Percentiles rank a stretch among this genome's conserved stretches.
Evolutionary conservation across 2,113 vertebrate genomes (phyloP).

Genomic region (Eolophus roseicapilla): DNA sequence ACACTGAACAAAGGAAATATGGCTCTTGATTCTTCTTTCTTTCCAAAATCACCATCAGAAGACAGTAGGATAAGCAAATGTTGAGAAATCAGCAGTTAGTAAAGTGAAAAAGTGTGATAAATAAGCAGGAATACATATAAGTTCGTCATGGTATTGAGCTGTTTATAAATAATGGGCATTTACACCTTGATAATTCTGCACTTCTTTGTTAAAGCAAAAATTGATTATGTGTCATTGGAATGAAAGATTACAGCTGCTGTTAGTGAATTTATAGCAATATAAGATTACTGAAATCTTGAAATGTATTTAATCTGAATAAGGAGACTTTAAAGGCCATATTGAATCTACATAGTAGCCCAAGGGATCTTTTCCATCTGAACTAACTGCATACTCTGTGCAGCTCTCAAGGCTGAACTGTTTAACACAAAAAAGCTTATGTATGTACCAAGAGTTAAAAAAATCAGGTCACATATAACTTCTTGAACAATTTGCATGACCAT

Average conservation of each 20-base stretch:
- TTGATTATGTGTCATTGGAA: background rate
- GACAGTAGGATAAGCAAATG: background rate
- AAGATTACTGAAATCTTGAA: background rate
- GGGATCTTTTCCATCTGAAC: background rate
- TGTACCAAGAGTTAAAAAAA: background rate
- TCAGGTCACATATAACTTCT: background rate
- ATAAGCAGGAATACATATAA: background rate
- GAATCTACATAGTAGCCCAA: background rate
- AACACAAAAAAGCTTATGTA: background rate
- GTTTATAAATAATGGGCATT: background rate
- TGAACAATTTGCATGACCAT: background rate
- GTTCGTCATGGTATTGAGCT: background rate
- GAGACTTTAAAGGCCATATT: background rate
- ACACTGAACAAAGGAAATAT: background rate
- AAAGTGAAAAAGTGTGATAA: background rate
- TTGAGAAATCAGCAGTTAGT: background rate
- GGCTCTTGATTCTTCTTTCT: background rate
- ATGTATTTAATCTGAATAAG: background rate
- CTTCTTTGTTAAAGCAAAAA: background rate
- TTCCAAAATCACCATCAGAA: background rate
- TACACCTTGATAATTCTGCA: background rate
- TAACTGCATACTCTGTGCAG: background rate
- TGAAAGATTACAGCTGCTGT: background rate
- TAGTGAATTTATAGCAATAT: background rate
- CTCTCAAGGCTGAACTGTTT: background rate